Percentiles rank a stretch among this genome's conserved stretches.
phyloP scores from a whole-genome alignment of 2,797 vertebrate species.

The Botia kubotai region DNA sequence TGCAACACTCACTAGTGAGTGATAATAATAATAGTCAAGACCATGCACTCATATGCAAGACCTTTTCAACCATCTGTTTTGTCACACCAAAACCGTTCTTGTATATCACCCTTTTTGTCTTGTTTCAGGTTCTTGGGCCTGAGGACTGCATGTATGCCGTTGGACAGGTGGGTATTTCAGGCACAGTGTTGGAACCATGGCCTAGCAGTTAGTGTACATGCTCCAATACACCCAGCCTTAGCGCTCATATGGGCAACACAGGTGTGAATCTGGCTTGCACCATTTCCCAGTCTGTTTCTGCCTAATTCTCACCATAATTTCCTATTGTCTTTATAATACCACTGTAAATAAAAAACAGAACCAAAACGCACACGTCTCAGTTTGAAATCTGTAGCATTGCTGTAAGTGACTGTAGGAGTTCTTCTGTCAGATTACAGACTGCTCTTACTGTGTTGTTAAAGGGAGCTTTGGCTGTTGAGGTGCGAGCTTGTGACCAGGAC shows the following conservation, averaged over 20 bases:
- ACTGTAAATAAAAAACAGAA: no score
- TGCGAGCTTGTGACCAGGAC: conserved; percentile 87
- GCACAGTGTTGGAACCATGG: no score
- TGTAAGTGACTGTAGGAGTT: background rate
- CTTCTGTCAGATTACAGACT: background rate
- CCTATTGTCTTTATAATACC: no score
- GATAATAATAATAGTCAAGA: background rate
- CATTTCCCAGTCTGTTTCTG: no score
- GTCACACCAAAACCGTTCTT: background rate
- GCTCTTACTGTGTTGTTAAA: conserved; percentile 59
- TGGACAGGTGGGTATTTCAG: conserved; percentile 78
- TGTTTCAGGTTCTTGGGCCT: conserved; percentile 78
- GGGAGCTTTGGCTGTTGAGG: conserved; percentile 95
- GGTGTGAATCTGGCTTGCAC: no score
- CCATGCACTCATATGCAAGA: background rate
- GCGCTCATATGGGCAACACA: no score
- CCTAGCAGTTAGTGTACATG: background rate
- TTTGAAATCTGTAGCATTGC: background rate
- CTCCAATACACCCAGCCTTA: background rate
- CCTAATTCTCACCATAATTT: no score
- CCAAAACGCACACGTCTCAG: background rate
- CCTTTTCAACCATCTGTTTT: background rate
- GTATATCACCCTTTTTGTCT: background rate
- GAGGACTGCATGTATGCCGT: conserved; percentile 88
- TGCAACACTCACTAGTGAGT: background rate